Evolutionary conservation across 2,888 invertebrate species (phyloP).

Genomic region (Phymatocera aterrima): DNA sequence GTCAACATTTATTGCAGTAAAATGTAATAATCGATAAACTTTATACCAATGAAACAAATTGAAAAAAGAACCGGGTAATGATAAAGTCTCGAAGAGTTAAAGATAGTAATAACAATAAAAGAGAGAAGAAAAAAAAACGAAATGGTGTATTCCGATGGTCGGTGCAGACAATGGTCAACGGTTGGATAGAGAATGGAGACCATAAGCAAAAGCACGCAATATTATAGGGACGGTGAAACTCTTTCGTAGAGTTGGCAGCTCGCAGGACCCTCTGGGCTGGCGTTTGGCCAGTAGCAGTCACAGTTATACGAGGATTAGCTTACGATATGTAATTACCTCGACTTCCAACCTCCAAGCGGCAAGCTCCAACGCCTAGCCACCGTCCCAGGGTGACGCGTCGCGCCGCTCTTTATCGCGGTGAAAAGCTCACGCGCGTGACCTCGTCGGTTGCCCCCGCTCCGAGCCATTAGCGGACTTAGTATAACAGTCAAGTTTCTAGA

Average conservation of each 20-base stretch:
- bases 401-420: constrained; percentile 40
- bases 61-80: background rate
- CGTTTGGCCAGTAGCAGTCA: constrained; percentile 59
- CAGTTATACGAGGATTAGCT: constrained; percentile 64
- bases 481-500: constrained; percentile 37
- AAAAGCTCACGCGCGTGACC: constrained; percentile 39
- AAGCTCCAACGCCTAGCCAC: background rate
- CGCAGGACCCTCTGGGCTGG: constrained; percentile 51
- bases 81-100: background rate
- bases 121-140: background rate
- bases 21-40: too few species aligned
- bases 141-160: background rate
- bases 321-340: constrained; percentile 48
- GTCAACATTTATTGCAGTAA: too few species aligned
- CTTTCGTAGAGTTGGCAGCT: constrained; percentile 23
- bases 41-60: background rate
- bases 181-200: background rate
- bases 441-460: background rate
- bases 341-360: background rate
- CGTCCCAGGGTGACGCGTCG: constrained; percentile 25
- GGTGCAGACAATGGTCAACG: constrained; percentile 28
- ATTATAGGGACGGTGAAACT: background rate
- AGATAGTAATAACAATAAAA: background rate
- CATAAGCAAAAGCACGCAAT: background rate
- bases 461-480: constrained; percentile 19